Evolutionary conservation across 1,140 invertebrate species (phyloP).

Genomic region (Mesaphorura yosii): DNA sequence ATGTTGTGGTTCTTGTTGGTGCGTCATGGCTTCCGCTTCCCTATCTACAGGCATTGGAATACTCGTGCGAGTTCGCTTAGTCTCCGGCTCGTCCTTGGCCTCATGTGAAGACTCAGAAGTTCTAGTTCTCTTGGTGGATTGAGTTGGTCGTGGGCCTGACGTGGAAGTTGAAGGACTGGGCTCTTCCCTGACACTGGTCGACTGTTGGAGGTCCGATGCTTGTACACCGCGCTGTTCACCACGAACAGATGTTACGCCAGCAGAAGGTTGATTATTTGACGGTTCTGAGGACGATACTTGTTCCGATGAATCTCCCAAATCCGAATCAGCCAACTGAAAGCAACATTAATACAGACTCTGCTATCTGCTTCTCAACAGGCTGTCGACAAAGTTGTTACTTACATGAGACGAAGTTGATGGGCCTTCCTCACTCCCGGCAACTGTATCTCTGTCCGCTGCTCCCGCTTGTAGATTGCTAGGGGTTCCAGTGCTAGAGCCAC

Average conservation of each 20-base stretch:
- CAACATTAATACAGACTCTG: no score
- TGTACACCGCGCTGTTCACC: constrained; percentile 10
- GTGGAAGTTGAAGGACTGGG: constrained; percentile 27
- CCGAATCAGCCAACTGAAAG: constrained; percentile 17
- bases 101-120: constrained; percentile 22
- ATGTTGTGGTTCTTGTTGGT: no score
- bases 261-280: constrained; percentile 20
- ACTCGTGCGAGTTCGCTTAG: constrained; percentile 14
- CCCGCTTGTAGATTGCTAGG: constrained; percentile 6
- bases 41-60: constrained; percentile 19
- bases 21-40: constrained; percentile 32
- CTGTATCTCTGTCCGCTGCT: neutral
- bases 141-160: constrained; percentile 12
- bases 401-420: constrained; percentile 24
- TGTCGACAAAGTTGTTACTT: no score
- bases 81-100: constrained; percentile 17
- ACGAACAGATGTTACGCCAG: constrained; percentile 22
- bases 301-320: constrained; percentile 30
- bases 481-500: no score
- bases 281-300: constrained; percentile 29
- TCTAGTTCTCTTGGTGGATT: constrained; percentile 19
- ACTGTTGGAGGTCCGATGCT: constrained; percentile 20
- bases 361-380: no score
- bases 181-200: constrained; percentile 13
- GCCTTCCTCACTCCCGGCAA: neutral